Evolutionary conservation across 92 coral and sea anemone species (phyloP).

Genomic region (Umimayanthus chanpuru): DNA sequence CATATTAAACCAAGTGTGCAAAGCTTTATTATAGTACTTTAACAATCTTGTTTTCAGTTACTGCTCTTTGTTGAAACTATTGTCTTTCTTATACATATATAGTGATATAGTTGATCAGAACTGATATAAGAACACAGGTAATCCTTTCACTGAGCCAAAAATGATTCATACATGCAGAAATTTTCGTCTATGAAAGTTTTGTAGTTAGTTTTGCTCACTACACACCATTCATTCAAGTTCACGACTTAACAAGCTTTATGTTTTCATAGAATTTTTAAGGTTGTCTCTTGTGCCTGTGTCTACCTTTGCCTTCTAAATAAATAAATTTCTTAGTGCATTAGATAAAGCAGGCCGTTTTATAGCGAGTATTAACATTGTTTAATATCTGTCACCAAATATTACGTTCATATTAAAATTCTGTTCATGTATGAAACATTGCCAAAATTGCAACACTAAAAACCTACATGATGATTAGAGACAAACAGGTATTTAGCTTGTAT

Average conservation of each 20-base stretch:
- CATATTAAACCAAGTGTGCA: too few relatives aligned
- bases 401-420: not conserved
- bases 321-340: not conserved
- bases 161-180: not conserved
- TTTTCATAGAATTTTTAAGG: not conserved
- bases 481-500: not conserved
- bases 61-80: too few relatives aligned
- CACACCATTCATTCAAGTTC: not conserved
- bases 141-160: too few relatives aligned
- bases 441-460: not conserved
- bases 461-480: not conserved
- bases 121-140: too few relatives aligned
- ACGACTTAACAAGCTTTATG: not conserved
- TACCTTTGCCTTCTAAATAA: not conserved
- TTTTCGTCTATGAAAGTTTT: not conserved
- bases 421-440: not conserved
- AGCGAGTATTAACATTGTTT: not conserved
- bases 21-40: too few relatives aligned
- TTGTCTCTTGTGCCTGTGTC: not conserved
- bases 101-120: too few relatives aligned
- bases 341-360: not conserved
- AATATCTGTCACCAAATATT: not conserved
- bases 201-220: not conserved
- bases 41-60: too few relatives aligned
- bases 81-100: too few relatives aligned